phyloP scores from a whole-genome alignment of 2,113 vertebrate genomes.

The Datnioides undecimradiatus region DNA sequence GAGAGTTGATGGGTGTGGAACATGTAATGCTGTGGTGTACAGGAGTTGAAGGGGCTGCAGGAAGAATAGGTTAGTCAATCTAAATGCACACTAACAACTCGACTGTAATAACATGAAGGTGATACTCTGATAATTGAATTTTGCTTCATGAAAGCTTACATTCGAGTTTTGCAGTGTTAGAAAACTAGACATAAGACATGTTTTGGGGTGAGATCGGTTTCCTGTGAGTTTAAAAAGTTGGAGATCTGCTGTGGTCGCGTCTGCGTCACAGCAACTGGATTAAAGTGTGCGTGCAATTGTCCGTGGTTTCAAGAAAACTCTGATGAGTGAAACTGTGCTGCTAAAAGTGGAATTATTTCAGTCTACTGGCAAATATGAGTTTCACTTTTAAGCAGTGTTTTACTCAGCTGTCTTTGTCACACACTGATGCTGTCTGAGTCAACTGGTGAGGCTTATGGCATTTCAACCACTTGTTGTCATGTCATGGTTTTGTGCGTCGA shows the following conservation, averaged over 20 bases:
- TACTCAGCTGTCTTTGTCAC: slow-evolving; percentile 13
- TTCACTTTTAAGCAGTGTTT: slow-evolving; percentile 15
- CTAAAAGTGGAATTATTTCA: neutral
- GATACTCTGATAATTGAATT: neutral
- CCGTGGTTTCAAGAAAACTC: neutral
- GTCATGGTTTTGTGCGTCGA: slow-evolving; percentile 2
- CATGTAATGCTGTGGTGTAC: slow-evolving; percentile 3
- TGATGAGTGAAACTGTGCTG: neutral
- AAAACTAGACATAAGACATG: no score
- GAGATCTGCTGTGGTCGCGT: neutral
- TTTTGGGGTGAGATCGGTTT: neutral
- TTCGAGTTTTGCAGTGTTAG: neutral
- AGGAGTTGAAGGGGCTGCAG: neutral
- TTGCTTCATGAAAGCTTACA: neutral
- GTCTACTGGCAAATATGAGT: neutral
- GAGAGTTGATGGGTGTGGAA: neutral
- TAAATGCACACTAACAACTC: neutral
- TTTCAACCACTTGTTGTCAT: slow-evolving; percentile 28
- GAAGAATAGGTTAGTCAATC: neutral
- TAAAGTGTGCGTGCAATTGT: neutral
- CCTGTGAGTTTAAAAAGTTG: neutral
- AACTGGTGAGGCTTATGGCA: slow-evolving; percentile 34
- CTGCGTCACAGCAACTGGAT: neutral
- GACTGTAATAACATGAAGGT: neutral
- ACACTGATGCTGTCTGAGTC: slow-evolving; percentile 35